phyloP scores from a whole-genome alignment of 2,888 invertebrate genomes.

The Pristionchus fissidentatus region DNA sequence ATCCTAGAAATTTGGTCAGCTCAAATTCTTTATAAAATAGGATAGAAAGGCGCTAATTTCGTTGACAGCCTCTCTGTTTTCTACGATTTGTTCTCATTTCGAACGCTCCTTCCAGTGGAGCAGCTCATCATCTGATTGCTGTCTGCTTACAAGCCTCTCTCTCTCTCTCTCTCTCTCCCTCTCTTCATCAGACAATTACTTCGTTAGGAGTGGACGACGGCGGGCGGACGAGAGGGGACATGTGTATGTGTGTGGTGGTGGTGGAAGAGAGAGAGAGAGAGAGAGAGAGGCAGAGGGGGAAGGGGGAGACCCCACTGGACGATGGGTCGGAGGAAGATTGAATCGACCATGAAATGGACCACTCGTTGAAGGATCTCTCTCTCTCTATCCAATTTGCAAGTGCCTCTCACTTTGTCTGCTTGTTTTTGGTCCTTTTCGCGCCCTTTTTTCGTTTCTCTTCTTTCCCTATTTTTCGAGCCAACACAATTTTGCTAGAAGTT shows the following conservation, averaged over 20 bases:
- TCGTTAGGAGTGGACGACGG: conserved; percentile 39
- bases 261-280: too few relatives aligned
- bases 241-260: too few relatives aligned
- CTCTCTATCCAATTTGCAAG: not conserved
- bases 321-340: conserved; percentile 21
- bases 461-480: not conserved
- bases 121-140: too few relatives aligned
- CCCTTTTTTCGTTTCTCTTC: not conserved
- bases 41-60: too few relatives aligned
- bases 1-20: too few relatives aligned
- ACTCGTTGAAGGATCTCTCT: not conserved
- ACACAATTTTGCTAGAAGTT: not conserved
- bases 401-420: not conserved
- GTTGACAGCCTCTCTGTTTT: conserved; percentile 1
- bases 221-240: too few relatives aligned
- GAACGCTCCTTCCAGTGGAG: too few relatives aligned
- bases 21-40: too few relatives aligned
- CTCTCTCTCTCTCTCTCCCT: not conserved
- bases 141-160: not conserved
- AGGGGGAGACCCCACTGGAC: conserved; percentile 32
- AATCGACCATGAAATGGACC: conserved; percentile 10
- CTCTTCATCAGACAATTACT: conserved; percentile 47
- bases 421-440: not conserved
- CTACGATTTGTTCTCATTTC: too few relatives aligned
- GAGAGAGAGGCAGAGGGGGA: not conserved